A percentile compares a stretch with the other conserved stretches of the same genome.
phyloP scores from a whole-genome alignment of 2,888 invertebrate species.

The Digitonthophagus gazella region DNA sequence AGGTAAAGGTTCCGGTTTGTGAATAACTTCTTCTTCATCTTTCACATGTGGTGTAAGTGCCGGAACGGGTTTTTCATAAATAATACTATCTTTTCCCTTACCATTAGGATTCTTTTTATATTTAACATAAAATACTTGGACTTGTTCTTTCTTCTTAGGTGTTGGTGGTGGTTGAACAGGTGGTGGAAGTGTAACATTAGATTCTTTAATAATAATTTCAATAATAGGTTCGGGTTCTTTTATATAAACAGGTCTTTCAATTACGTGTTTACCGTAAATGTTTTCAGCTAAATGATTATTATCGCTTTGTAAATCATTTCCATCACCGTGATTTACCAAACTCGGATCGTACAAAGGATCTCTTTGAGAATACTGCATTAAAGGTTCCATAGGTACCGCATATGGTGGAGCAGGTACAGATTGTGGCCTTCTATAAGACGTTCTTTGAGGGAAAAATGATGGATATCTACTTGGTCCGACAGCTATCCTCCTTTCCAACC shows the following conservation, averaged over 20 bases:
- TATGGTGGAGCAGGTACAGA: constrained; percentile 64
- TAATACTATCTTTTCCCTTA: constrained; percentile 67
- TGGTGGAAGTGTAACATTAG: constrained; percentile 76
- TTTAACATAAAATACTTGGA: constrained; percentile 88
- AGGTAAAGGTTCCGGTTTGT: constrained; percentile 49
- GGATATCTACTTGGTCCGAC: constrained; percentile 46
- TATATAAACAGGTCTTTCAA: constrained; percentile 53
- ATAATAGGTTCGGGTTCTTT: constrained; percentile 87
- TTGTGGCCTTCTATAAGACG: constrained; percentile 43
- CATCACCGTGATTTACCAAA: constrained; percentile 51
- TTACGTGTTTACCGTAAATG: constrained; percentile 50
- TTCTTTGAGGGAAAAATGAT: constrained; percentile 41
- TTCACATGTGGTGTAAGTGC: constrained; percentile 67
- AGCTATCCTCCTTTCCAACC: constrained; percentile 58
- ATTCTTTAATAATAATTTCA: constrained; percentile 89
- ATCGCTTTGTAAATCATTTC: constrained; percentile 46
- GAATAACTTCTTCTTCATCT: constrained; percentile 57
- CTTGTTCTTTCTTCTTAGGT: constrained; percentile 68
- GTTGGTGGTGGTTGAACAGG: constrained; percentile 56
- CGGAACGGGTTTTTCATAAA: constrained; percentile 78
- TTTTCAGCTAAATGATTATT: constrained; percentile 54
- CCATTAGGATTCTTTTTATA: constrained; percentile 81
- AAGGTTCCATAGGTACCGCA: constrained; percentile 78
- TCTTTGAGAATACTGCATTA: constrained; percentile 75
- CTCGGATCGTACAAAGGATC: constrained; percentile 71